A percentile compares a stretch with the other conserved stretches of the same genome.
These are phyloP conservation scores for Melanotaenia duboulayi DNA, from an alignment of 2,113 vertebrate species.

Conservation along the genomic window DNA sequence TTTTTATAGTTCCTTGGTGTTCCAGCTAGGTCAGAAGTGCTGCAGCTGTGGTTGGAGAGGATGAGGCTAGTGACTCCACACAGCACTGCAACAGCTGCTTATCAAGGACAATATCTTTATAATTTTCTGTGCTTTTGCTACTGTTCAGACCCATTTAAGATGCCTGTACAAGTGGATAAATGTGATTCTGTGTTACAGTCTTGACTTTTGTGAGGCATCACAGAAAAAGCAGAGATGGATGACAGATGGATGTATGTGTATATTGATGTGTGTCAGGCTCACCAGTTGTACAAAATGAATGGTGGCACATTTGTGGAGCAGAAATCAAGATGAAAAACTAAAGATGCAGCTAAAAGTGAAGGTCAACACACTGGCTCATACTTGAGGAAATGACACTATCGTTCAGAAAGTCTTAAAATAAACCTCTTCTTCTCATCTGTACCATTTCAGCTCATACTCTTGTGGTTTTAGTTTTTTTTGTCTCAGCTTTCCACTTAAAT, in stretches of 20 bases:
- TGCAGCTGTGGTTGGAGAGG: no score
- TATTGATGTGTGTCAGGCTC: not conserved
- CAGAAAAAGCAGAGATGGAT: no score
- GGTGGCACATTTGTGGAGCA: not conserved
- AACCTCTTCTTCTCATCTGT: not conserved
- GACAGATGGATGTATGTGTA: no score
- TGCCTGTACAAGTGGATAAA: not conserved
- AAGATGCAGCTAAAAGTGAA: not conserved
- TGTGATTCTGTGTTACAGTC: not conserved
- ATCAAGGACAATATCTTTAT: not conserved
- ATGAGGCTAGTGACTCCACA: no score
- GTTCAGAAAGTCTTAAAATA: conserved; percentile 17
- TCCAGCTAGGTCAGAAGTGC: no score
- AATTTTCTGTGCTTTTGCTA: not conserved
- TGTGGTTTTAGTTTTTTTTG: conserved; percentile 7
- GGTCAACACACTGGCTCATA: not conserved
- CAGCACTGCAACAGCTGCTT: no score
- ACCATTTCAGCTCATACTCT: conserved; percentile 10
- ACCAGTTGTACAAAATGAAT: not conserved
- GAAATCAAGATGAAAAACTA: no score
- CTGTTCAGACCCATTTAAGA: not conserved
- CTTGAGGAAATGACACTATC: not conserved
- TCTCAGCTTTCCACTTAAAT: conserved; percentile 29
- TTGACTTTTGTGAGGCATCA: no score
- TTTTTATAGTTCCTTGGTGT: no score